A percentile compares a stretch with the other conserved stretches of the same genome.
phyloP scores from a whole-genome alignment of 1,140 invertebrate species.

The Bombus haemorrhoidalis region DNA sequence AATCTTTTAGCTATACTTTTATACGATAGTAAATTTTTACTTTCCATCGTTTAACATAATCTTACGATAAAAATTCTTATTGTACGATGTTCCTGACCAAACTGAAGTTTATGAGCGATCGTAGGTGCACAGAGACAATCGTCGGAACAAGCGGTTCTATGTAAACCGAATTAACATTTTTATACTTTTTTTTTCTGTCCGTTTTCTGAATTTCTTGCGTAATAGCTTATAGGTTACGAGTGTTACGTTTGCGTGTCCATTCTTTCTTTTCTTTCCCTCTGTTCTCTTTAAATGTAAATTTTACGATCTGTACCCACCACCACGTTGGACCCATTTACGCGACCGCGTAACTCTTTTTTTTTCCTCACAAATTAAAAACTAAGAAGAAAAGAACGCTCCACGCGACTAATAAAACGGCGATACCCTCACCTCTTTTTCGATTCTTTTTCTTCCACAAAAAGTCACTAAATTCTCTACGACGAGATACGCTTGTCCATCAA shows the following conservation, averaged over 20 bases:
- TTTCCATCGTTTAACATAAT: too few relatives aligned
- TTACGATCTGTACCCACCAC: slow-evolving; percentile 72
- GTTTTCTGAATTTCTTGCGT: slow-evolving; percentile 26
- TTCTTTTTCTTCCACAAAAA: neutral
- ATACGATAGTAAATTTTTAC: too few relatives aligned
- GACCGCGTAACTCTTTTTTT: slow-evolving; percentile 13
- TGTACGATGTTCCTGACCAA: neutral
- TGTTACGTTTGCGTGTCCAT: slow-evolving; percentile 59
- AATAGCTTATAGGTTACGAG: slow-evolving; percentile 58
- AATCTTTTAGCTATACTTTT: too few relatives aligned
- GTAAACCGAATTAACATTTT: slow-evolving; percentile 25
- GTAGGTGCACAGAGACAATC: slow-evolving; percentile 27
- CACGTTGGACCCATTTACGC: slow-evolving; percentile 70
- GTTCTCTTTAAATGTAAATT: slow-evolving; percentile 55
- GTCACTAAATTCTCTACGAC: too few relatives aligned
- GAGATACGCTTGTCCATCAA: too few relatives aligned
- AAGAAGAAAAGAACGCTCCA: slow-evolving; percentile 40
- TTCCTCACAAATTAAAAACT: slow-evolving; percentile 50
- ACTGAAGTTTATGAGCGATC: slow-evolving; percentile 14
- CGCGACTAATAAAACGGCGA: slow-evolving; percentile 18
- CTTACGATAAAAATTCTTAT: neutral
- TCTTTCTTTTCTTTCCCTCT: slow-evolving; percentile 25
- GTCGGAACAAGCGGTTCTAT: slow-evolving; percentile 3
- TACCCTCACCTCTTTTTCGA: neutral
- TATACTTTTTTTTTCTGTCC: neutral